Conservation (phyloP, 2,888 invertebrate species). For the Lasius platythorax region DNA sequence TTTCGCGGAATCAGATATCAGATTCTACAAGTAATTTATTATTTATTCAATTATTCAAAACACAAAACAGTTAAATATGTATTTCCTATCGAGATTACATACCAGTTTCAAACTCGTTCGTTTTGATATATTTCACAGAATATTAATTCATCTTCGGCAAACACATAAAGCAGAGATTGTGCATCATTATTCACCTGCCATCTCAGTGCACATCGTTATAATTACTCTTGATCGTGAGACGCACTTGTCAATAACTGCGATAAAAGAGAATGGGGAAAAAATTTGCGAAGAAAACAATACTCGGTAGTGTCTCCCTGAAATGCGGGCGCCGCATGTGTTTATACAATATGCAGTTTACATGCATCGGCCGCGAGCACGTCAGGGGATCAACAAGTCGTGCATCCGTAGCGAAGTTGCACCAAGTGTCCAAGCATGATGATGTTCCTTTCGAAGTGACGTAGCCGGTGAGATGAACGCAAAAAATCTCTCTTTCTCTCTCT, state of each 20-base stretch:
- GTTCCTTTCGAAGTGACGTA: neutral
- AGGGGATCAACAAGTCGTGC: constrained; percentile 37
- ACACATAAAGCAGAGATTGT: neutral
- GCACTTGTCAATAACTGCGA: neutral
- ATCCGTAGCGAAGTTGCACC: constrained; percentile 2
- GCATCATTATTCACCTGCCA: neutral
- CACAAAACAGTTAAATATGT: neutral
- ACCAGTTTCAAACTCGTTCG: neutral
- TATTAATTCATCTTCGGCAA: neutral
- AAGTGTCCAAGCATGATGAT: neutral
- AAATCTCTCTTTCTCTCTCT: neutral
- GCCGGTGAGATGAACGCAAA: neutral
- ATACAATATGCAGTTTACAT: neutral
- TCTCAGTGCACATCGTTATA: neutral
- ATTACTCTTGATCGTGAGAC: neutral
- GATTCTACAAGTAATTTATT: neutral
- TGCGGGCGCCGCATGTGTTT: neutral
- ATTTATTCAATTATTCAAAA: neutral
- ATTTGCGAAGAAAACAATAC: neutral
- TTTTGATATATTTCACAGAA: neutral
- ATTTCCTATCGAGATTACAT: neutral
- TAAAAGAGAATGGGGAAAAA: neutral
- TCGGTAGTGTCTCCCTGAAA: neutral
- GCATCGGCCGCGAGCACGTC: neutral
- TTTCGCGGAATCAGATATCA: constrained; percentile 15